Percentiles rank a stretch among this genome's conserved stretches.
Evolutionary conservation across 2,113 vertebrate species (phyloP).

Genomic region (Aegithalos caudatus): DNA sequence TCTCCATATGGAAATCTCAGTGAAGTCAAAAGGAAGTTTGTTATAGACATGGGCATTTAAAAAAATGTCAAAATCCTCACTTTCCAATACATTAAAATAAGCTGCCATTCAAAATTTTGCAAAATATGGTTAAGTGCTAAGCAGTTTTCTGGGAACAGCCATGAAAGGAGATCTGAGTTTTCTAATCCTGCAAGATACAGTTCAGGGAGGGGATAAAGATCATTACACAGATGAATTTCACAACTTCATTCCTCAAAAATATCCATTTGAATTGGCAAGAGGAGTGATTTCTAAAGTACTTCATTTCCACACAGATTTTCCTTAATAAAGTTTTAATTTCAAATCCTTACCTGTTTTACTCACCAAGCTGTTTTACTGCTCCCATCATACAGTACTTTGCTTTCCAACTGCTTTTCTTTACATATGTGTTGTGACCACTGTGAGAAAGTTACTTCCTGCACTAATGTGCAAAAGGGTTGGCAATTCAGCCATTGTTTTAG

Average conservation of each 20-base stretch:
- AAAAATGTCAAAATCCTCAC: background rate
- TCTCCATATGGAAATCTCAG: background rate
- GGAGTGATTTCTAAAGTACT: background rate
- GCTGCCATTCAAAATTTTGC: background rate
- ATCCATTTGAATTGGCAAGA: background rate
- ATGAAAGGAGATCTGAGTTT: background rate
- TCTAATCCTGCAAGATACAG: background rate
- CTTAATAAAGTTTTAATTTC: background rate
- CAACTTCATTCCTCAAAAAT: background rate
- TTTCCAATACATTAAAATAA: background rate
- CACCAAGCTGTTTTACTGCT: background rate
- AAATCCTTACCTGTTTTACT: background rate
- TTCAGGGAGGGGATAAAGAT: background rate
- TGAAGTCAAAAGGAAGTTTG: background rate
- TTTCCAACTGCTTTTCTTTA: background rate
- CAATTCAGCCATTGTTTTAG: background rate
- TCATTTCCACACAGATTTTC: background rate
- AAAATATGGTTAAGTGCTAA: background rate
- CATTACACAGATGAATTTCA: background rate
- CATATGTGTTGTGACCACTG: background rate
- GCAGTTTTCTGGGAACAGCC: background rate
- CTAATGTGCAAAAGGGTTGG: background rate
- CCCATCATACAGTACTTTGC: background rate
- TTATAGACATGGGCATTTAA: background rate
- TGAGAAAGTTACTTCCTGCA: background rate